Evolutionary conservation across 2,888 invertebrate genomes (phyloP).

Genomic region (Himalopsyche kuldschensis): DNA sequence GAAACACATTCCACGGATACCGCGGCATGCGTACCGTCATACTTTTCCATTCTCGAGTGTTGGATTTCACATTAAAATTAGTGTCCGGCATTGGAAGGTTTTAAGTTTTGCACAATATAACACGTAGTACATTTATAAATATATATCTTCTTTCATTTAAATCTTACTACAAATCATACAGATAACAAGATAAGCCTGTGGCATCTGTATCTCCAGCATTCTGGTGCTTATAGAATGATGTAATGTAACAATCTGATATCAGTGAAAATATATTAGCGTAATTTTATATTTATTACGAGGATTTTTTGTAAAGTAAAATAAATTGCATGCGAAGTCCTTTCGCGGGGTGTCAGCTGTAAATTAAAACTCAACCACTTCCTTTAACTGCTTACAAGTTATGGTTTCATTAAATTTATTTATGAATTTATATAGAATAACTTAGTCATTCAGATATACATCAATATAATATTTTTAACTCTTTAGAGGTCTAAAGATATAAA

Average conservation of each 20-base stretch:
- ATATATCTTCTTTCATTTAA: neutral
- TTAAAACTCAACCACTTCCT: no score
- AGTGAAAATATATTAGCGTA: neutral
- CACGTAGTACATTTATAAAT: neutral
- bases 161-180: conserved; percentile 37
- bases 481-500: no score
- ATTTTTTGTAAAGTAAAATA: neutral
- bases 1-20: neutral
- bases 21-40: neutral
- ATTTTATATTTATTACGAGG: neutral
- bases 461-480: no score
- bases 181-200: conserved; percentile 32
- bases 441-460: no score
- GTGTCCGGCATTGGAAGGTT: conserved; percentile 6
- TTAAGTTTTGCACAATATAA: neutral
- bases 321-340: no score
- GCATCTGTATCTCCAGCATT: neutral
- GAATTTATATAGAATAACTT: no score
- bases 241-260: neutral
- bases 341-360: no score
- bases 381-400: no score
- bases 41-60: conserved; percentile 23
- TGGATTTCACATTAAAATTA: conserved; percentile 33
- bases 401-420: no score
- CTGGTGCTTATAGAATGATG: neutral